phyloP scores from a whole-genome alignment of 1,140 invertebrate genomes.

The Copidosoma floridanum region DNA sequence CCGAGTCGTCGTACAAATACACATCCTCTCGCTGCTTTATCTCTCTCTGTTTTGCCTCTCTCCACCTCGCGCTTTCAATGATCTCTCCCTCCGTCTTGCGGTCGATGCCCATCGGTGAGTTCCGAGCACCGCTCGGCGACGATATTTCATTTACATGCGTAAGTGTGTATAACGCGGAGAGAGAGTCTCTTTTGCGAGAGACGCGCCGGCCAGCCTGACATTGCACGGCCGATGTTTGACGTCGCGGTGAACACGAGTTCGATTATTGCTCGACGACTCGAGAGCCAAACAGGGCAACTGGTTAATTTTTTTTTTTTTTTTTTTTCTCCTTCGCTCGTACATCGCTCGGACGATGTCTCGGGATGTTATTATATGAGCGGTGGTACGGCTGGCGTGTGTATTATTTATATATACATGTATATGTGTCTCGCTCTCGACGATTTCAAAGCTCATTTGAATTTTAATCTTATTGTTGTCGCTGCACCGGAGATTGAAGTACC shows the following conservation, averaged over 20 bases:
- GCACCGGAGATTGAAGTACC: slow-evolving; percentile 3
- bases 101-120: slow-evolving; percentile 34
- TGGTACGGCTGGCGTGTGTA: not conserved
- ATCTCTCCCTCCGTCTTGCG: slow-evolving; percentile 35
- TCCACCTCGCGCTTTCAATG: slow-evolving; percentile 36
- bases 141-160: slow-evolving; percentile 42
- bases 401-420: no score
- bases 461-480: slow-evolving; percentile 6
- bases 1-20: no score
- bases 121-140: slow-evolving; percentile 39
- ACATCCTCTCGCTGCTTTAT: not conserved
- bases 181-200: no score
- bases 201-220: not conserved
- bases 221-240: slow-evolving; percentile 1
- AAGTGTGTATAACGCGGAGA: no score
- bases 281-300: no score
- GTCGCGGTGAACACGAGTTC: not conserved
- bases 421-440: not conserved
- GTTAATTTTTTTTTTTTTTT: not conserved
- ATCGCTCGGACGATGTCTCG: not conserved
- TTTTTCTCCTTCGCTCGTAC: not conserved
- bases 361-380: no score
- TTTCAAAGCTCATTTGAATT: slow-evolving; percentile 21
- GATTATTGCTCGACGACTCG: not conserved
- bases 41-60: slow-evolving; percentile 27